Base-by-base conservation (phyloP, 2,888 invertebrate species). In the Adineta ricciae region DNA sequence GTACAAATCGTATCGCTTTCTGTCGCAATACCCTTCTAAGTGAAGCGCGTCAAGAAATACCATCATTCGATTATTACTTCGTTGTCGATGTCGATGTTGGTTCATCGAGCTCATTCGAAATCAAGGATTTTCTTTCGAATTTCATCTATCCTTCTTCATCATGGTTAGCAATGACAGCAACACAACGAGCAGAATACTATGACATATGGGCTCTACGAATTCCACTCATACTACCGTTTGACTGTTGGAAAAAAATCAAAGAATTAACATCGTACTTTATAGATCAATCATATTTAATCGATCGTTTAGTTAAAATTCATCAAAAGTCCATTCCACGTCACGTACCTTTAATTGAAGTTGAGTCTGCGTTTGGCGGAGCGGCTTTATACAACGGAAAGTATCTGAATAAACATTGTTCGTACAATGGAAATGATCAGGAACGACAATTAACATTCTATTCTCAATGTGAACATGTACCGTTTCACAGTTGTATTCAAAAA, bases 101-200 rank as follows among this genome's bases (percentile, higher is more conserved):
- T 24, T 38, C 73, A n/a, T 38, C 36, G 7, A 8, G 21, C 38
- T 36, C 24, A 24, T 41, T 73, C n/a, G 41, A 41, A 2, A 8
- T 73, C 1, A 41, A 73, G 5, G 41, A 73, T 41, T 73, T 73
- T 73, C 24, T 73, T 24, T 73, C 73, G 9, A 73, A 73, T 41
- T 73, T 73, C 14, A 19, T 38, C 9, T 73, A 73, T 73, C 24
- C 21, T n/a, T 7, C 8, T 21, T 41, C 8, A n/a, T 41, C 36
- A 73, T 73, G 73, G 73, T 8, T 41, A n/a, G 73, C 73, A 21
- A 73, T 73, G 73, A 73, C 73, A 36, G 73, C 73, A 38, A 73
- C 73, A 24, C 73, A 73, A 73, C 4, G 36, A 36, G 36, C 38
- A 16, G 73, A 73, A 73, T 73, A 73, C 38, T 73, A 73, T 41